A percentile compares a stretch with the other conserved stretches of the same genome.
phyloP scores from a whole-genome alignment of 2,888 invertebrate species.

The Synergus umbraculus region DNA sequence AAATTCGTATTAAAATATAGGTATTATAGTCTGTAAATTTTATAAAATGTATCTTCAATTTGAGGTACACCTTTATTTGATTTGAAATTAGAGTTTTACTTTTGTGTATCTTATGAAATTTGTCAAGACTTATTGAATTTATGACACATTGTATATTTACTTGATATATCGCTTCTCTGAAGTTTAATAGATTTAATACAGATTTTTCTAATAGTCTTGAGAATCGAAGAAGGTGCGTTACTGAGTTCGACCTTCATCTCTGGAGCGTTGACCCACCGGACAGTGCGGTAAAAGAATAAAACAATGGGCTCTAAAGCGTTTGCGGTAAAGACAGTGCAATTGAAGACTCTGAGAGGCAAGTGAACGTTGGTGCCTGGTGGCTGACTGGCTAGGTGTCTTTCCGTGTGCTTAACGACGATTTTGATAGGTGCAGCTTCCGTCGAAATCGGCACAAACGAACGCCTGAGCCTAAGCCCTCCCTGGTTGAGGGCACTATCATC shows the following conservation, averaged over 20 bases:
- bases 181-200: neutral
- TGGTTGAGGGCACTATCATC: conserved; percentile 63
- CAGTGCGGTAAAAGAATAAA: conserved; percentile 43
- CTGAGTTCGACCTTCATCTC: conserved; percentile 40
- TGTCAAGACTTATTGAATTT: no score
- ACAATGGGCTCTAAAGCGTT: conserved; percentile 38
- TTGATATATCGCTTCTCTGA: no score
- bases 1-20: neutral
- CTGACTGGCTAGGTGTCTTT: conserved; percentile 37
- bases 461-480: conserved; percentile 49
- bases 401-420: conserved; percentile 43
- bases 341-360: conserved; percentile 22
- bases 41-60: neutral
- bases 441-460: conserved; percentile 46
- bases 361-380: conserved; percentile 43
- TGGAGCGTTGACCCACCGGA: conserved; percentile 52
- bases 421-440: conserved; percentile 53
- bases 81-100: neutral
- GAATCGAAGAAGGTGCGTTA: conserved; percentile 20
- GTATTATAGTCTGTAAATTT: neutral
- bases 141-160: no score
- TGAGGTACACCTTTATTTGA: neutral
- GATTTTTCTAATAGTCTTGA: neutral
- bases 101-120: no score
- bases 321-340: conserved; percentile 15